phyloP scores from a whole-genome alignment of 1,140 invertebrate species.

The Dendroctonus ponderosae region DNA sequence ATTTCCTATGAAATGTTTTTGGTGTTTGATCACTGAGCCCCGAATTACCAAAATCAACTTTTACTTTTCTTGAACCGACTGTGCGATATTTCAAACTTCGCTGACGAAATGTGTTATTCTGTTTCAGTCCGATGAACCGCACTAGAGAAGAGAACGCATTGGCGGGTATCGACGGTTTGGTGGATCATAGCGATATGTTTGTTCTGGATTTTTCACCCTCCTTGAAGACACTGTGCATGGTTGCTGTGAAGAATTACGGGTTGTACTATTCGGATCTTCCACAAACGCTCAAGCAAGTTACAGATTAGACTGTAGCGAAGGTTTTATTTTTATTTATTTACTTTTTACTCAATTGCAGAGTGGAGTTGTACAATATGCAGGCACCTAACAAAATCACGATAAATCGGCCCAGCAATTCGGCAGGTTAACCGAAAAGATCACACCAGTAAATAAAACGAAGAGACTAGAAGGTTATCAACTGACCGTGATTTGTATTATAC shows the following conservation, averaged over 20 bases:
- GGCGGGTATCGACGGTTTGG: constrained; percentile 47
- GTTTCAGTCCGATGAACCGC: constrained; percentile 37
- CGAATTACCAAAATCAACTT: too few species aligned
- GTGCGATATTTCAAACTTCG: too few species aligned
- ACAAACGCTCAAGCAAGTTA: constrained; percentile 52
- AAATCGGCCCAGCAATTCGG: constrained; percentile 45
- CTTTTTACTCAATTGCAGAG: constrained; percentile 35
- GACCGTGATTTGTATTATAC: too few species aligned
- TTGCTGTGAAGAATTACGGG: constrained; percentile 62
- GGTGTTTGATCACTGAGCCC: too few species aligned
- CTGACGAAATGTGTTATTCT: background rate
- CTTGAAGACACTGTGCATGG: constrained; percentile 66
- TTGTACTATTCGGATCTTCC: constrained; percentile 64
- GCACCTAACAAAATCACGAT: constrained; percentile 47
- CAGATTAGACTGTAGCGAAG: background rate
- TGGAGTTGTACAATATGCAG: constrained; percentile 45
- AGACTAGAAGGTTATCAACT: too few species aligned
- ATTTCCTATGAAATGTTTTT: too few species aligned
- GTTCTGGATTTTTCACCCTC: constrained; percentile 72
- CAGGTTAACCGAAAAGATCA: constrained; percentile 37
- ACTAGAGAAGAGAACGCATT: constrained; percentile 19
- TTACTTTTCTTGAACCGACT: too few species aligned
- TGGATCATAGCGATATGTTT: constrained; percentile 77
- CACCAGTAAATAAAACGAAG: background rate
- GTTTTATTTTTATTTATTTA: background rate